Percentiles rank a stretch among this genome's conserved stretches.
Conservation (phyloP, 2,797 vertebrate species). For the Siniperca scherzeri region DNA sequence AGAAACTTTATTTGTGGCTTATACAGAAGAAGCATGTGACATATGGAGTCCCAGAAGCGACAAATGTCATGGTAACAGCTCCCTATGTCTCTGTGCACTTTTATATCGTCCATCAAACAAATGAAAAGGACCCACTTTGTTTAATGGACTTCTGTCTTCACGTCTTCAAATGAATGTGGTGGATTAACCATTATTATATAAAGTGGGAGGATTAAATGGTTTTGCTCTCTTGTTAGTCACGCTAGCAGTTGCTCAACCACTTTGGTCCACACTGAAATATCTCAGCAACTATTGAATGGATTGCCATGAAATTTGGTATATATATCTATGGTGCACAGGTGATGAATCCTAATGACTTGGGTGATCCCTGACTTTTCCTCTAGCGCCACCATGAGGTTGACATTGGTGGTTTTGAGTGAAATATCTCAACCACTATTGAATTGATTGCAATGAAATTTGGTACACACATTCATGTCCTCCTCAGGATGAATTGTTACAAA, state of each 20-base stretch:
- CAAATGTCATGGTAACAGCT: not conserved
- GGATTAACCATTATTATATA: slow-evolving; percentile 65
- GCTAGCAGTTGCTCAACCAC: not conserved
- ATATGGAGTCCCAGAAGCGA: not conserved
- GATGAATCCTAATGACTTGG: not conserved
- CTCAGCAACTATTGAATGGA: not conserved
- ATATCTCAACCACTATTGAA: not conserved
- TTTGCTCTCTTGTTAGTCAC: slow-evolving; percentile 17
- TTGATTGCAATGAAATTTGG: not conserved
- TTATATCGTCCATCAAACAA: not conserved
- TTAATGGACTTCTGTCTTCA: slow-evolving; percentile 51
- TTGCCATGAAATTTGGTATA: not conserved
- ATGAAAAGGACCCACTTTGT: slow-evolving; percentile 35
- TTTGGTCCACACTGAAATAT: not conserved
- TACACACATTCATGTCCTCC: too few species aligned
- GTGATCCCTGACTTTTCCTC: too few species aligned
- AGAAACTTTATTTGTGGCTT: slow-evolving; percentile 18
- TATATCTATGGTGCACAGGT: not conserved
- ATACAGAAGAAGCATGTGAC: slow-evolving; percentile 15
- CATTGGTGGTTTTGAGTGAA: too few species aligned
- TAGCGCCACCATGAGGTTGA: too few species aligned
- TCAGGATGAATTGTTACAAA: too few species aligned
- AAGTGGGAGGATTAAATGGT: slow-evolving; percentile 59
- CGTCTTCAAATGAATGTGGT: slow-evolving; percentile 34
- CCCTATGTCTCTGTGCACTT: not conserved